Conservation (phyloP, 2,888 invertebrate genomes). For the Dryobotodes eremita region DNA sequence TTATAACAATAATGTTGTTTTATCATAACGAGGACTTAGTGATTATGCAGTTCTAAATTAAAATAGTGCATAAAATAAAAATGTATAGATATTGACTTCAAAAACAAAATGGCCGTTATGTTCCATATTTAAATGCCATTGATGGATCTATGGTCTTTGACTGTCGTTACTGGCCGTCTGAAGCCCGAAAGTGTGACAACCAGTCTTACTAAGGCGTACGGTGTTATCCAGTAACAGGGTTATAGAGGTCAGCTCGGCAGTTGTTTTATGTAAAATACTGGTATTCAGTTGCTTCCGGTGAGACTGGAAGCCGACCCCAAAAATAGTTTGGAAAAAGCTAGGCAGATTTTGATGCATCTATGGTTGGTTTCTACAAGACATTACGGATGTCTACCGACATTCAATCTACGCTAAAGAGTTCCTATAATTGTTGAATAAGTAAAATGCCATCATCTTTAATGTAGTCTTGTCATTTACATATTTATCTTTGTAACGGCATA, state of each 20-base stretch:
- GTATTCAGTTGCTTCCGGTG: too few species aligned
- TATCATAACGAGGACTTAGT: neutral
- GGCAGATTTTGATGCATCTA: neutral
- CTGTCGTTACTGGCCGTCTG: too few species aligned
- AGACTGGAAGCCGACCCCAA: neutral
- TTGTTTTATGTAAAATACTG: neutral
- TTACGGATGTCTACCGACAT: neutral
- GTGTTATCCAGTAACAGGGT: neutral
- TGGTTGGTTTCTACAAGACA: neutral
- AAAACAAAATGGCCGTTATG: constrained; percentile 1
- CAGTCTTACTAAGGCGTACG: too few species aligned
- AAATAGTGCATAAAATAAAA: neutral
- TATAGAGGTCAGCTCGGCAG: neutral
- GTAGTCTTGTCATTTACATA: constrained; percentile 37
- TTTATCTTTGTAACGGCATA: constrained; percentile 26
- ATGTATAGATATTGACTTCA: neutral
- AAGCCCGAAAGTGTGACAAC: too few species aligned
- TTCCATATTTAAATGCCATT: neutral
- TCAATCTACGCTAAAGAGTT: neutral
- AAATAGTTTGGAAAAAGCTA: neutral
- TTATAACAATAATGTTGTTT: constrained; percentile 1
- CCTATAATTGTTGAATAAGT: constrained; percentile 4
- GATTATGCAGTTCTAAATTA: constrained; percentile 3
- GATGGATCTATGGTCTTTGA: neutral
- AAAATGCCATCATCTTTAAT: constrained; percentile 17